Evolutionary conservation across 2,797 vertebrate species (phyloP).

Genomic region (Lacerta agilis): DNA sequence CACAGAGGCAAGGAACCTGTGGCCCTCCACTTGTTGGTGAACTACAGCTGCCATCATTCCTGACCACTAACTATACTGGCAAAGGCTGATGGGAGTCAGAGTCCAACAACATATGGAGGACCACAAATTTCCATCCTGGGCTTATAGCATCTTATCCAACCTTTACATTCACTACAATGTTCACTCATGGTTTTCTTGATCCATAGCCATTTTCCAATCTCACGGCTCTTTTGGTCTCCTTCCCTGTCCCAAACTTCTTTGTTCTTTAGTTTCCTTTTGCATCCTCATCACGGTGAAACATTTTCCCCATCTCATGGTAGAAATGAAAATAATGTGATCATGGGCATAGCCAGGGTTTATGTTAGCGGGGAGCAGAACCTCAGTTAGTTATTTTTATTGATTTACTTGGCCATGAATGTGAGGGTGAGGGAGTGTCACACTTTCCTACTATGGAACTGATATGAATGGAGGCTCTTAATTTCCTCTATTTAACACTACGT

Average conservation of each 20-base stretch:
- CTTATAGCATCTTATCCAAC: not conserved
- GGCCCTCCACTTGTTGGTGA: too few relatives aligned
- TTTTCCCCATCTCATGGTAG: not conserved
- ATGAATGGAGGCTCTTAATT: not conserved
- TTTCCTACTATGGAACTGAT: not conserved
- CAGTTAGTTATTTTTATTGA: too few relatives aligned
- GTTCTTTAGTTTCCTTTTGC: accelerated
- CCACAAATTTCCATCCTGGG: not conserved
- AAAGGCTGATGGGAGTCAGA: too few relatives aligned
- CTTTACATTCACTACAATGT: not conserved
- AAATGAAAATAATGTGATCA: not conserved
- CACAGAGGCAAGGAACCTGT: too few relatives aligned
- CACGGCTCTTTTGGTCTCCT: not conserved
- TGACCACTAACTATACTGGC: too few relatives aligned
- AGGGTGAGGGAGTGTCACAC: not conserved
- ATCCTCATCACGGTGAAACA: accelerated
- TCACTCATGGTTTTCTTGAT: not conserved
- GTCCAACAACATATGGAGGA: too few relatives aligned
- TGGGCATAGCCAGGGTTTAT: too few relatives aligned
- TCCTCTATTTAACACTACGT: not conserved
- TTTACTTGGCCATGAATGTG: too few relatives aligned
- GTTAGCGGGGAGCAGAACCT: too few relatives aligned
- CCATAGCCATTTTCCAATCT: not conserved
- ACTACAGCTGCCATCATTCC: too few relatives aligned
- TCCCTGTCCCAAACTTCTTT: not conserved